These are phyloP conservation scores for Echiichthys vipera DNA, from an alignment of 2,797 vertebrate species.

Conservation along the genomic window DNA sequence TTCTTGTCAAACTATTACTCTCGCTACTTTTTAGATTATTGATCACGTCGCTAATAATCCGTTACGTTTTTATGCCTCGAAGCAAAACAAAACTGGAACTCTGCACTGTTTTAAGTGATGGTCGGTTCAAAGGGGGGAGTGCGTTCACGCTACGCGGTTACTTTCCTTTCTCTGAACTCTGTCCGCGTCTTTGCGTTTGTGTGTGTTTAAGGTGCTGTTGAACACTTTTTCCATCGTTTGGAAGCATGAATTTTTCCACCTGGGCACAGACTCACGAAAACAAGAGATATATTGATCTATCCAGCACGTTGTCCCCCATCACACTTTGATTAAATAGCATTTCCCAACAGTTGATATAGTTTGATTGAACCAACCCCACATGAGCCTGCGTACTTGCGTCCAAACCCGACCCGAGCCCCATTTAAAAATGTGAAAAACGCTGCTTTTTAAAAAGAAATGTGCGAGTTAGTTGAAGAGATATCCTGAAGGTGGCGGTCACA, in stretches of 20 bases:
- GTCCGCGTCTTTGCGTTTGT: not conserved
- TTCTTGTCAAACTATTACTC: conserved; percentile 32
- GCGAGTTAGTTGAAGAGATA: too few relatives aligned
- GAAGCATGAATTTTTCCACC: not conserved
- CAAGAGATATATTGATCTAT: not conserved
- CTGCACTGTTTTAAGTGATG: conserved; percentile 20
- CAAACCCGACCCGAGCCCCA: too few relatives aligned
- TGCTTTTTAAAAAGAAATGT: too few relatives aligned
- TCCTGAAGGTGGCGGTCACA: too few relatives aligned
- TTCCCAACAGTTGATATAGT: not conserved
- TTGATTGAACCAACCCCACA: conserved; percentile 5
- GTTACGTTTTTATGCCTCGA: conserved; percentile 39
- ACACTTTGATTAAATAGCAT: not conserved
- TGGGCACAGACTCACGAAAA: not conserved
- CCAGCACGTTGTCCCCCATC: not conserved
- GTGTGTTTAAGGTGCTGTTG: not conserved
- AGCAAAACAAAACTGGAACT: conserved; percentile 51
- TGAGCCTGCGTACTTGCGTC: too few relatives aligned
- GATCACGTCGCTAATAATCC: conserved; percentile 43
- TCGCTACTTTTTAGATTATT: conserved; percentile 51
- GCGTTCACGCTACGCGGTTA: not conserved
- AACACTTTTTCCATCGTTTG: not conserved
- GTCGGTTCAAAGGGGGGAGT: not conserved
- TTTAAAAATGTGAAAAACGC: too few relatives aligned
- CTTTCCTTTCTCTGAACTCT: not conserved